phyloP scores from a whole-genome alignment of 2,888 invertebrate genomes.

The Drosophila nr. fundita region DNA sequence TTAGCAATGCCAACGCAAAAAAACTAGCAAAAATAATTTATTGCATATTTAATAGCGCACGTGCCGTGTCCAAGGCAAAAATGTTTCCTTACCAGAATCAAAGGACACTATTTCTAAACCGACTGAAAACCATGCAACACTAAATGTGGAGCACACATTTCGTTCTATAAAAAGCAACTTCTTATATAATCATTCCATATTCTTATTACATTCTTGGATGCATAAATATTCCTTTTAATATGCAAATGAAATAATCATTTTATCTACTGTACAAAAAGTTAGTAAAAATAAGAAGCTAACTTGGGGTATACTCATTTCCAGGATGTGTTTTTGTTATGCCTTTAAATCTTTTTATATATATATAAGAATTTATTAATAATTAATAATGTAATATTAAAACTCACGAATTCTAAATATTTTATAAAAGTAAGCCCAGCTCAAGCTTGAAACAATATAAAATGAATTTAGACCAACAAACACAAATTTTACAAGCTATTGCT shows the following conservation, averaged over 20 bases:
- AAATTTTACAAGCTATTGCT: no score
- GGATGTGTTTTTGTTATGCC: neutral
- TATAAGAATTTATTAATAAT: no score
- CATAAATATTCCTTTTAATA: neutral
- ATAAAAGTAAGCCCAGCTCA: neutral
- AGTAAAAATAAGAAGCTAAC: neutral
- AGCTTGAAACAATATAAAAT: neutral
- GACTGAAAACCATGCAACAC: neutral
- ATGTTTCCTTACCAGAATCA: slow-evolving; percentile 3
- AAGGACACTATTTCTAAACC: slow-evolving; percentile 13
- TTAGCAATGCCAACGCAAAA: slow-evolving; percentile 67
- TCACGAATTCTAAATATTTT: neutral
- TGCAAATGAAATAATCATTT: neutral
- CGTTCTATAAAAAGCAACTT: neutral
- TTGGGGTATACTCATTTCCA: neutral
- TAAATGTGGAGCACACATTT: neutral
- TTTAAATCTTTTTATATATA: no score
- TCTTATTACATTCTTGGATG: neutral
- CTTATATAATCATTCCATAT: neutral
- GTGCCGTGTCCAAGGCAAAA: slow-evolving; percentile 57
- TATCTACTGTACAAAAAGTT: neutral
- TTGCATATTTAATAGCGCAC: slow-evolving; percentile 82
- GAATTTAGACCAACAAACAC: neutral
- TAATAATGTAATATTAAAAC: no score
- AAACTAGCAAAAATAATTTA: slow-evolving; percentile 79